Conservation (phyloP, 2,113 vertebrate genomes). For the Neolamprologus tretocephalus region DNA sequence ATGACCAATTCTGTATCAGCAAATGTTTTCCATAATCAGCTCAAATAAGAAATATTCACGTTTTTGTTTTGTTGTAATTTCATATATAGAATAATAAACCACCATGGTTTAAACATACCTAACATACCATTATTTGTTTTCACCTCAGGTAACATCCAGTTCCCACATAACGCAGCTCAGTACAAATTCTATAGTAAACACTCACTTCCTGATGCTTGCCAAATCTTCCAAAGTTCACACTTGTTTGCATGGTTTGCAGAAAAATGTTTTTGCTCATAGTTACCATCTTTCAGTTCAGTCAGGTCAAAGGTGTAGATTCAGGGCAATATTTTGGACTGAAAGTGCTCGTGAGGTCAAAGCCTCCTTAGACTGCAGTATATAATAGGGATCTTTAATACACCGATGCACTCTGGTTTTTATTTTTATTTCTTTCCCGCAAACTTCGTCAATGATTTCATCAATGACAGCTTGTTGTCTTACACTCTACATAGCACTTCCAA, state of each 20-base stretch:
- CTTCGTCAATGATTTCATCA: background rate
- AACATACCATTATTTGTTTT: background rate
- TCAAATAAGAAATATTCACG: background rate
- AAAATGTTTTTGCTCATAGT: background rate
- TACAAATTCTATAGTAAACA: background rate
- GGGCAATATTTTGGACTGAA: background rate
- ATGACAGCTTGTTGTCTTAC: background rate
- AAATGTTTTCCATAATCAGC: conserved; percentile 12
- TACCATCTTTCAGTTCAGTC: background rate
- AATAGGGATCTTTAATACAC: background rate
- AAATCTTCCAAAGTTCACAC: background rate
- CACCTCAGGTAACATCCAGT: background rate
- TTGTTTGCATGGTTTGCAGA: background rate
- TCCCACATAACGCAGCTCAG: background rate
- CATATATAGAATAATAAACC: background rate
- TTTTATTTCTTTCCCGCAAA: background rate
- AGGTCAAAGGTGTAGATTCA: background rate
- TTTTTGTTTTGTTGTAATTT: background rate
- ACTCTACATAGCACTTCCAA: background rate
- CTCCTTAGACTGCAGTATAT: background rate
- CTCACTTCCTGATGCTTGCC: background rate
- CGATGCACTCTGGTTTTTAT: background rate
- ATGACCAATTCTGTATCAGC: conserved; percentile 3
- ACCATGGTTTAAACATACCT: background rate
- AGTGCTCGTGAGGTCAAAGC: background rate